A percentile compares a stretch with the other conserved stretches of the same genome.
phyloP scores from a whole-genome alignment of 1,140 invertebrate species.

The Brachionus manjavacas region DNA sequence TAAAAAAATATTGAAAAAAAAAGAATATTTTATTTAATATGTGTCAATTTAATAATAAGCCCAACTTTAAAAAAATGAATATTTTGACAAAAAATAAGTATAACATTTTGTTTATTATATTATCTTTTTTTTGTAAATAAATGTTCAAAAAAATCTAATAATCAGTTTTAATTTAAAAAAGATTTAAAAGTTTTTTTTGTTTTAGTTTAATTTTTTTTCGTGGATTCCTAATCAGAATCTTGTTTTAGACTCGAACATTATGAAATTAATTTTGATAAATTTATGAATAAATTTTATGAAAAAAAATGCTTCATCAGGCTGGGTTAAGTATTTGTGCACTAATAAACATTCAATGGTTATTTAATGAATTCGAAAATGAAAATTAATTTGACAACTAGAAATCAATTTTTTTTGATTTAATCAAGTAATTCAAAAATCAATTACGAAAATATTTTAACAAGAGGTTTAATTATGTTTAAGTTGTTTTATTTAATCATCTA shows the following conservation, averaged over 20 bases:
- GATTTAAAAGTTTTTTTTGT: not conserved
- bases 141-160: not conserved
- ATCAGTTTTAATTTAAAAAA: not conserved
- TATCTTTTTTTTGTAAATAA: not conserved
- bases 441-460: no score
- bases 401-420: no score
- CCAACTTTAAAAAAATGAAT: not conserved
- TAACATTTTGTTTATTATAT: not conserved
- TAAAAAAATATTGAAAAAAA: not conserved
- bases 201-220: not conserved
- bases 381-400: no score
- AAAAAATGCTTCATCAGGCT: not conserved
- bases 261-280: not conserved
- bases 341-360: not conserved
- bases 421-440: no score
- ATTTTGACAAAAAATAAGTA: not conserved
- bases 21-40: not conserved
- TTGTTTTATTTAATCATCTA: no score
- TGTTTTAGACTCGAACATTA: no score
- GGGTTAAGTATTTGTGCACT: not conserved
- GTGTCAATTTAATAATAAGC: not conserved
- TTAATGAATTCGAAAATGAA: no score
- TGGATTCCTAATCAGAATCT: not conserved
- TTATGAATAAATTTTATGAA: not conserved
- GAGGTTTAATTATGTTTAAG: no score